These are phyloP conservation scores for Magallana nippona DNA, from an alignment of 2,888 invertebrate species.

Conservation along the genomic window DNA sequence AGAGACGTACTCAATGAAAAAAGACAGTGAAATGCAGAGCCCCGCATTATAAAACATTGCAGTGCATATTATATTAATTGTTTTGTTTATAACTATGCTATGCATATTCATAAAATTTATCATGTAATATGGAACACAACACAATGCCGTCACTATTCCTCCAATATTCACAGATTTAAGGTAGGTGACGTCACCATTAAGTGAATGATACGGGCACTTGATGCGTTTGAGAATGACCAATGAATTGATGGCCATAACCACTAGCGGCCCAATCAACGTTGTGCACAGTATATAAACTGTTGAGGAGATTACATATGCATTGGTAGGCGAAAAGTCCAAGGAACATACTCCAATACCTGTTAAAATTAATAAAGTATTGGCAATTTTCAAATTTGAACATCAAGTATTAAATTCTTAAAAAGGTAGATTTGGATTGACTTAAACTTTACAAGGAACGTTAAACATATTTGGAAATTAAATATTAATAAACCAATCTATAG, in stretches of 20 bases:
- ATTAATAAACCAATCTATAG: background rate
- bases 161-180: constrained; percentile 44
- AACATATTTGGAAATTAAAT: background rate
- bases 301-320: constrained; percentile 51
- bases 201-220: constrained; percentile 34
- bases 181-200: constrained; percentile 35
- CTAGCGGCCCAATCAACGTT: constrained; percentile 49
- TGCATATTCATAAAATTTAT: constrained; percentile 47
- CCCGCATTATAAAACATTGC: constrained; percentile 24
- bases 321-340: constrained; percentile 54
- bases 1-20: background rate
- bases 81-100: background rate
- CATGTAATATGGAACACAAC: constrained; percentile 45
- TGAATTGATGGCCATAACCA: constrained; percentile 36
- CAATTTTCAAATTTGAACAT: background rate
- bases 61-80: background rate
- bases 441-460: background rate
- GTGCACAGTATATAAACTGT: constrained; percentile 52
- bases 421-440: background rate
- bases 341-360: constrained; percentile 58
- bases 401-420: no score
- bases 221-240: constrained; percentile 37
- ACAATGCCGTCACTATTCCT: constrained; percentile 35
- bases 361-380: constrained; percentile 37
- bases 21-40: background rate